Evolutionary conservation across 2,797 vertebrate genomes (phyloP).

Genomic region (Ciconia nigra): DNA sequence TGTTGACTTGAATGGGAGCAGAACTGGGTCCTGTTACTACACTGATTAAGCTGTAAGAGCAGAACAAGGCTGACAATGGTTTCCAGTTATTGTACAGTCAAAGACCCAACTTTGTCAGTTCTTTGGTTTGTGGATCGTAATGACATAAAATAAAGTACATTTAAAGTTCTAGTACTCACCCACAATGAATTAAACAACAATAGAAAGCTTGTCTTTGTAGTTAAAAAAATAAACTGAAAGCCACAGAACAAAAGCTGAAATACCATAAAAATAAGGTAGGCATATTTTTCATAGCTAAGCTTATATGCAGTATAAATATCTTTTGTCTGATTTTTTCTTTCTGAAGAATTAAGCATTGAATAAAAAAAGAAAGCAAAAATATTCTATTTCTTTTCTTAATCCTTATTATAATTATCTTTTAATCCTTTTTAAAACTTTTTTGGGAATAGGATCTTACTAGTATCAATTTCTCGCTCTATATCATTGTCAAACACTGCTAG

Average conservation of each 20-base stretch:
- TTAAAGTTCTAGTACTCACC: not conserved
- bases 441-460: not conserved
- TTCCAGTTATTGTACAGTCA: not conserved
- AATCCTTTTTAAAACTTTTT: not conserved
- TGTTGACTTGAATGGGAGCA: not conserved
- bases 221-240: slow-evolving; percentile 15
- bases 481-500: not conserved
- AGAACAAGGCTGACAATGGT: not conserved
- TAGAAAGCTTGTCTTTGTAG: not conserved
- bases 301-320: not conserved
- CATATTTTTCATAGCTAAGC: not conserved
- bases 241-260: not conserved
- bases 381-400: not conserved
- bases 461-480: not conserved
- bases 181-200: not conserved
- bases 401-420: not conserved
- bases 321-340: not conserved
- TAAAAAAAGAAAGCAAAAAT: not conserved
- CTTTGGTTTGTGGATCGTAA: slow-evolving; percentile 25
- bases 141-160: not conserved
- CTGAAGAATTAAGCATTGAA: not conserved
- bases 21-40: not conserved
- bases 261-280: not conserved
- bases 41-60: not conserved
- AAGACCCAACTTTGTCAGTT: not conserved